A percentile compares a stretch with the other conserved stretches of the same genome.
Evolutionary conservation across 2,113 vertebrate species (phyloP).

Genomic region (Rana temporaria): DNA sequence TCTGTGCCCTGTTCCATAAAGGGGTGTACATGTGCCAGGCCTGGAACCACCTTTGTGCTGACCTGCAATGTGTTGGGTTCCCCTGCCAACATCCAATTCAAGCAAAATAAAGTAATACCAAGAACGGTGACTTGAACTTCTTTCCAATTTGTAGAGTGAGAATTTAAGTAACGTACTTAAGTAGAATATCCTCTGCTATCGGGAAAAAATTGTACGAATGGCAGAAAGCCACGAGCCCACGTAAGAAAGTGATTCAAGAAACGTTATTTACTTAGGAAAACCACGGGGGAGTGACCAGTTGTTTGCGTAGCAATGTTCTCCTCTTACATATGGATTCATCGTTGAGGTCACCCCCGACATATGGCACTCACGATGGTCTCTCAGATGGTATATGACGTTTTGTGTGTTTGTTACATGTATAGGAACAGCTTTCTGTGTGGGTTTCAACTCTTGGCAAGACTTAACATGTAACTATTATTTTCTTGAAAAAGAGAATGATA

Average conservation of each 20-base stretch:
- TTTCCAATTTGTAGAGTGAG: too few species aligned
- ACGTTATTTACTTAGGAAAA: neutral
- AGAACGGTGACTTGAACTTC: too few species aligned
- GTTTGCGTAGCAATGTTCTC: slow-evolving; percentile 23
- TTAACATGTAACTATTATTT: neutral
- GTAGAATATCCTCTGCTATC: too few species aligned
- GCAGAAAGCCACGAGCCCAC: neutral
- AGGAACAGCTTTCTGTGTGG: slow-evolving; percentile 35
- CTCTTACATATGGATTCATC: slow-evolving; percentile 23
- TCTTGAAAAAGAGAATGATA: neutral
- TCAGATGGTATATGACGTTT: slow-evolving; percentile 32
- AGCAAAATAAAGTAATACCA: too few species aligned
- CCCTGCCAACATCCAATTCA: too few species aligned
- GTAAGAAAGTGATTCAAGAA: neutral
- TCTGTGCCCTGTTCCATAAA: too few species aligned
- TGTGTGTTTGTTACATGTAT: slow-evolving; percentile 18
- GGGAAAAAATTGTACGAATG: too few species aligned
- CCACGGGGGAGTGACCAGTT: neutral
- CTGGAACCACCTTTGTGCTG: too few species aligned
- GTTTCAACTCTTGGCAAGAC: slow-evolving; percentile 20
- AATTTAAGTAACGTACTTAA: too few species aligned
- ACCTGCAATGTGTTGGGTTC: too few species aligned
- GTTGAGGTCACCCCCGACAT: slow-evolving; percentile 27
- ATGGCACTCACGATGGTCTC: slow-evolving; percentile 18
- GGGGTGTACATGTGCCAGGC: too few species aligned